phyloP scores from a whole-genome alignment of 2,888 invertebrate genomes.

The Dynastes grantii region DNA sequence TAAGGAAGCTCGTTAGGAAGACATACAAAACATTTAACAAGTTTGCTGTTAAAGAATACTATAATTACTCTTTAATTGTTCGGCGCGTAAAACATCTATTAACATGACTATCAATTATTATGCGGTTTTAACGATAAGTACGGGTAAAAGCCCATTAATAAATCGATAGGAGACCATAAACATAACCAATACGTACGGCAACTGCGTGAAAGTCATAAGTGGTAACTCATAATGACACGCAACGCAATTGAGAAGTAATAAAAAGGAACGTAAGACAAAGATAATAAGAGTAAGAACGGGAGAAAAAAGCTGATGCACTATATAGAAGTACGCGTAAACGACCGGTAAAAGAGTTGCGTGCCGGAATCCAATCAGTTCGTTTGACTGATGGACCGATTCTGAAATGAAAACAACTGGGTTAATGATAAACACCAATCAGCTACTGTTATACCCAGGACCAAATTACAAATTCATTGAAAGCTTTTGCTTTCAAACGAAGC shows the following conservation, averaged over 20 bases:
- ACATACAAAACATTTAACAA: background rate
- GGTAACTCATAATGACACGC: conserved; percentile 9
- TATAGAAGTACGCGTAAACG: conserved; percentile 25
- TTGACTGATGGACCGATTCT: conserved; percentile 35
- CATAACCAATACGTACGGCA: conserved; percentile 45
- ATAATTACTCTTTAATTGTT: background rate
- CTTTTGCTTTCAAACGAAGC: background rate
- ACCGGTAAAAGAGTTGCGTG: conserved; percentile 32
- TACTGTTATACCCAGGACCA: conserved; percentile 30
- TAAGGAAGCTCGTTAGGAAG: background rate
- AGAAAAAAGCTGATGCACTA: conserved; percentile 17
- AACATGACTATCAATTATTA: background rate
- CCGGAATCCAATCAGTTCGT: conserved; percentile 34
- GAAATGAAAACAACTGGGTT: conserved; percentile 38
- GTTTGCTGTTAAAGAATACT: background rate
- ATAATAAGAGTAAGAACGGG: background rate
- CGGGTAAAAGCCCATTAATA: background rate
- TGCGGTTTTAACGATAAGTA: background rate
- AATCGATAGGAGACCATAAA: background rate
- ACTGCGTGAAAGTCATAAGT: conserved; percentile 44
- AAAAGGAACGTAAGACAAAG: background rate
- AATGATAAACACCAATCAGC: conserved; percentile 43
- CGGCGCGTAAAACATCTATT: background rate
- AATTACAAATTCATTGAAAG: conserved; percentile 26
- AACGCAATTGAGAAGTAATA: background rate